phyloP scores from a whole-genome alignment of 2,888 invertebrate species.

The Plutella xylostella region DNA sequence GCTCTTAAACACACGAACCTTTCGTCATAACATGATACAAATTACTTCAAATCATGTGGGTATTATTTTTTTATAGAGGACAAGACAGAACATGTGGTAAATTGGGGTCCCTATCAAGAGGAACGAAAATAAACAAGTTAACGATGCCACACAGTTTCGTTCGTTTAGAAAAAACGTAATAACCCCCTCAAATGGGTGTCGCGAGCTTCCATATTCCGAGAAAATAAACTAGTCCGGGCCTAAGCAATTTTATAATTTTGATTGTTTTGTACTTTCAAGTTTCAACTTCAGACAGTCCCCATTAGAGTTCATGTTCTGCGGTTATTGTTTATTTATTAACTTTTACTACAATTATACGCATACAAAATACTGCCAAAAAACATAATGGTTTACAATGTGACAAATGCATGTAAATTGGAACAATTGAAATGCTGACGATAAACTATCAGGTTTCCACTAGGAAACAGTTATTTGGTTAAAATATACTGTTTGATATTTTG shows the following conservation, averaged over 20 bases:
- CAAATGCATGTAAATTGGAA: no score
- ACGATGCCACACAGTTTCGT: conserved; percentile 41
- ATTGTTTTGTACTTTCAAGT: no score
- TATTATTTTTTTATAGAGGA: conserved; percentile 52
- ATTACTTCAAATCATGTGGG: conserved; percentile 63
- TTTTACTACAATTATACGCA: no score
- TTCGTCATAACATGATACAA: conserved; percentile 56
- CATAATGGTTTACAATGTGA: no score
- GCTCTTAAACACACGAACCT: conserved; percentile 56
- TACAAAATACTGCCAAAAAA: no score
- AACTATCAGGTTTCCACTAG: no score
- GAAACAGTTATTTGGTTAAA: no score
- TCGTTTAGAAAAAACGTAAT: conserved; percentile 36
- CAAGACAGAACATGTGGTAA: conserved; percentile 58
- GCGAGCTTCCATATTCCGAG: conserved; percentile 32
- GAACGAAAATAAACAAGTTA: conserved; percentile 52
- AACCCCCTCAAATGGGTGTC: conserved; percentile 38
- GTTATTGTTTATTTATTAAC: no score
- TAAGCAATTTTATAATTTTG: conserved; percentile 17
- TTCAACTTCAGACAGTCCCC: no score
- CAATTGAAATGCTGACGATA: no score
- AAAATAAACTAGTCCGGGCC: conserved; percentile 29
- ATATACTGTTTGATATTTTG: no score
- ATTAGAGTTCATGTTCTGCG: no score
- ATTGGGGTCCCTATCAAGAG: conserved; percentile 52